Conservation (phyloP, 2,797 vertebrate species). For the Falco columbarius region DNA sequence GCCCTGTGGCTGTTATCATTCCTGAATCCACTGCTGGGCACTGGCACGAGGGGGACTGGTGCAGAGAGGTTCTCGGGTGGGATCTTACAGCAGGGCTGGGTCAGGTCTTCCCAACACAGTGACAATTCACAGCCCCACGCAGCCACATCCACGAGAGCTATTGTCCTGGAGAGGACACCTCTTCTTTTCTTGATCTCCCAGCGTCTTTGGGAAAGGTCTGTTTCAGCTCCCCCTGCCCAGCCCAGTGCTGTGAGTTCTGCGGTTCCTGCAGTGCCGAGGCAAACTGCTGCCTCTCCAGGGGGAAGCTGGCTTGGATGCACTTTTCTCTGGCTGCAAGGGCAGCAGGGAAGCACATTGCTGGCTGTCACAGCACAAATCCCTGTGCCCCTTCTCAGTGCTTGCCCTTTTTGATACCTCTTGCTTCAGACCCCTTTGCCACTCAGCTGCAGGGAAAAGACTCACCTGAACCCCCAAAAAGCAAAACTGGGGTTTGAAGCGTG, state of each 20-base stretch:
- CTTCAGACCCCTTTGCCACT: neutral
- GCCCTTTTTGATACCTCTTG: accelerated
- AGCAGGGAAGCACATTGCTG: accelerated
- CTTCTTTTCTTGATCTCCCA: neutral
- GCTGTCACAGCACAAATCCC: accelerated
- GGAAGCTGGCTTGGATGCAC: accelerated
- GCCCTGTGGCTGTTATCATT: neutral
- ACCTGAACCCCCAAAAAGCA: neutral
- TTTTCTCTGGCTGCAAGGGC: neutral
- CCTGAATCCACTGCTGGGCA: neutral
- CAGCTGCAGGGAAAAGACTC: neutral
- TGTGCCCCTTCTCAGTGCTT: neutral
- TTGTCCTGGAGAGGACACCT: neutral
- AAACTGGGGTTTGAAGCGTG: neutral
- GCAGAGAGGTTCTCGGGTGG: neutral
- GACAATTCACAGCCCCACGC: neutral
- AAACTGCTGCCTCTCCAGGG: neutral
- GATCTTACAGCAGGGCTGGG: neutral
- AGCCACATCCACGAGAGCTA: neutral
- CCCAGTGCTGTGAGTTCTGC: neutral
- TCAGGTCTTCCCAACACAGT: neutral
- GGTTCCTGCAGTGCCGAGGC: accelerated
- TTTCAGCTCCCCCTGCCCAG: neutral
- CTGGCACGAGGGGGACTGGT: neutral
- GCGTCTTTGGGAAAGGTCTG: neutral